Evolutionary conservation across 1,140 invertebrate genomes (phyloP).

Genomic region (Diabrotica undecimpunctata): DNA sequence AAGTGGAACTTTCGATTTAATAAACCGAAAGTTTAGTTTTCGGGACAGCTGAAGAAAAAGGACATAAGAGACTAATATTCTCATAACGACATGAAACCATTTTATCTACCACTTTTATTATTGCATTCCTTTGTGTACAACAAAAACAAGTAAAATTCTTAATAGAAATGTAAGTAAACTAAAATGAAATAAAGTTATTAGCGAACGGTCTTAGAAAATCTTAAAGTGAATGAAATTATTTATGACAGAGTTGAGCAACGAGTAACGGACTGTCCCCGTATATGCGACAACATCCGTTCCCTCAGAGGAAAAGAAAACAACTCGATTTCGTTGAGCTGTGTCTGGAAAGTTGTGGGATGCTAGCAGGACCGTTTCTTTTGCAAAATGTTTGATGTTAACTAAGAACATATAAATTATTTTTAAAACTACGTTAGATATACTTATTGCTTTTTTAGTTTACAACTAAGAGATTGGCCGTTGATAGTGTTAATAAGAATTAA

Average conservation of each 20-base stretch:
- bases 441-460: background rate
- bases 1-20: too few relatives aligned
- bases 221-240: conserved; percentile 22
- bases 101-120: too few relatives aligned
- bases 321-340: conserved; percentile 16
- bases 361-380: background rate
- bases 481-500: background rate
- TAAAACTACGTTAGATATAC: too few relatives aligned
- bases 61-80: too few relatives aligned
- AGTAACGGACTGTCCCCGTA: conserved; percentile 13
- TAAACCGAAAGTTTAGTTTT: too few relatives aligned
- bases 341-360: conserved; percentile 19
- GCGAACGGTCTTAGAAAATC: conserved; percentile 4
- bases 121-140: too few relatives aligned
- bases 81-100: too few relatives aligned
- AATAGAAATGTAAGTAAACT: conserved; percentile 6
- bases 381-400: background rate
- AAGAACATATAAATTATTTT: too few relatives aligned
- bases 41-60: too few relatives aligned
- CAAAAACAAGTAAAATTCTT: background rate
- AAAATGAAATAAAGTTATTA: background rate
- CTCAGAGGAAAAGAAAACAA: conserved; percentile 18
- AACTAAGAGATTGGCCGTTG: too few relatives aligned
- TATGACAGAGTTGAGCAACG: conserved; percentile 13
- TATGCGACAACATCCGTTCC: conserved; percentile 18